These are phyloP conservation scores for Ptyas mucosa DNA, from an alignment of 2,113 vertebrate genomes.

Conservation along the genomic window DNA sequence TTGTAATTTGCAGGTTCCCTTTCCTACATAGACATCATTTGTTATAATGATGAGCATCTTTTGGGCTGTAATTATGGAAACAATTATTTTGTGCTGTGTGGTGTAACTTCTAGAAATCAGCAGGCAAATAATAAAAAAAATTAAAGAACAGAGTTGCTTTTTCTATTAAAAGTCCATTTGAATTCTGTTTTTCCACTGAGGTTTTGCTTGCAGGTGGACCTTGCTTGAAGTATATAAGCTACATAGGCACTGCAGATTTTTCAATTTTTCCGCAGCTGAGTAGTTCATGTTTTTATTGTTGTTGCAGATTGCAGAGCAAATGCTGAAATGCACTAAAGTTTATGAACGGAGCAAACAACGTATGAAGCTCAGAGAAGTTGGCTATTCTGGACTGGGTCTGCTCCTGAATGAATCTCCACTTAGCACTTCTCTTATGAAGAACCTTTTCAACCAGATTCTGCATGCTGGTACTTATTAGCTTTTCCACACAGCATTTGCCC, in stretches of 20 bases:
- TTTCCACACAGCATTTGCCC: background rate
- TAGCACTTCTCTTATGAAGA: conserved; percentile 81
- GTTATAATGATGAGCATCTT: background rate
- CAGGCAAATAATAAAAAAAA: background rate
- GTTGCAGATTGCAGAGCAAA: conserved; percentile 86
- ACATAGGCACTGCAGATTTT: background rate
- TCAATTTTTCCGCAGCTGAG: background rate
- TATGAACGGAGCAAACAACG: conserved; percentile 94
- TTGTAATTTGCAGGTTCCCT: background rate
- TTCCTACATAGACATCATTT: background rate
- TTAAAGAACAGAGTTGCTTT: background rate
- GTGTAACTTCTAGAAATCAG: background rate
- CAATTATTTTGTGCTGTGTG: background rate
- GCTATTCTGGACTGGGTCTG: conserved; percentile 89
- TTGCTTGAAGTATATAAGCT: background rate
- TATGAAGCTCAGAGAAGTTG: conserved; percentile 87
- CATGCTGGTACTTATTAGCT: conserved; percentile 76
- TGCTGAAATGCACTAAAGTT: conserved; percentile 94
- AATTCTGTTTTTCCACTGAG: background rate
- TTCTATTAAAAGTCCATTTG: background rate
- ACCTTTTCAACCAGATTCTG: conserved; percentile 89
- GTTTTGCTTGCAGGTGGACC: background rate
- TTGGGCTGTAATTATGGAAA: too few species aligned
- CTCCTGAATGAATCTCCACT: conserved; percentile 84
- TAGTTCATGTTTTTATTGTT: background rate